These are phyloP conservation scores for Sarcophaga variegata DNA, from an alignment of 2,888 invertebrate species.

Conservation along the genomic window DNA sequence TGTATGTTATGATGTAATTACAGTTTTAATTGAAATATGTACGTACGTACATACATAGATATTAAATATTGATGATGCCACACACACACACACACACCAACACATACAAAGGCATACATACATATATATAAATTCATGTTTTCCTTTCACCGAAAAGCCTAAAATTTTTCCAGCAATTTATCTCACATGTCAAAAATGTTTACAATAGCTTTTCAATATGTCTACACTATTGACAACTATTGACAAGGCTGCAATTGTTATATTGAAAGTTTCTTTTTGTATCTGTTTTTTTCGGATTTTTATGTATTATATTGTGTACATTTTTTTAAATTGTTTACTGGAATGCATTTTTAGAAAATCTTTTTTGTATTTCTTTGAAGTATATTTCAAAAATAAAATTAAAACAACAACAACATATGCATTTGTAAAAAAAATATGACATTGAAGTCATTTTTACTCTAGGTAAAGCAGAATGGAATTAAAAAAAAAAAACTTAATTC, in stretches of 20 bases:
- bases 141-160: conserved; percentile 25
- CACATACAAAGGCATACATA: not conserved
- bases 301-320: not conserved
- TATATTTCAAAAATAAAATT: not conserved
- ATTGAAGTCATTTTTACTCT: not conserved
- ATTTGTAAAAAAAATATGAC: not conserved
- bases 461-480: no score
- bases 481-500: no score
- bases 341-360: conserved; percentile 16
- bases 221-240: conserved; percentile 49
- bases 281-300: not conserved
- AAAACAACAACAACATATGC: not conserved
- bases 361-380: not conserved
- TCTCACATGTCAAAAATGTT: conserved; percentile 64
- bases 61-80: not conserved
- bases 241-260: conserved; percentile 60
- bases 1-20: not conserved
- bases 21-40: conserved; percentile 20
- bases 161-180: conserved; percentile 55
- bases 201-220: conserved; percentile 64
- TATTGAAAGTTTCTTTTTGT: conserved; percentile 34
- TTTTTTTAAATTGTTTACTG: not conserved
- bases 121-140: not conserved
- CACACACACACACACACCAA: not conserved
- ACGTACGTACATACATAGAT: not conserved